Evolutionary conservation across 2,797 vertebrate genomes (phyloP), one percentile per base, ranked within the genome.

Genomic region (Gastrophryne carolinensis): DNA sequence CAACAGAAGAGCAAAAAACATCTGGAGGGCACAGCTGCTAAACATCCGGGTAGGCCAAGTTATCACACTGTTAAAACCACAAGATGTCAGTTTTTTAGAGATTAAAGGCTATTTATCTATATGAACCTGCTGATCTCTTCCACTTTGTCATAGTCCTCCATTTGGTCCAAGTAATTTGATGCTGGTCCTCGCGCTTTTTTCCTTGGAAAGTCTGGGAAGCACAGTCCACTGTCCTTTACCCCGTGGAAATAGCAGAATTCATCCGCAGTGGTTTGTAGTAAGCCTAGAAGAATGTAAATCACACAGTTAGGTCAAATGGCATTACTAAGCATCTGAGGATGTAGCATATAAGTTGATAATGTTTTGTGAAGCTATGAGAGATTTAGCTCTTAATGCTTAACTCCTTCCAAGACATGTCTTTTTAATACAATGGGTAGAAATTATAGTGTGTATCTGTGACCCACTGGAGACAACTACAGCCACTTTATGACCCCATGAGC

Each of bases 171-270:
- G 88, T 95, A 98, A 92, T 99, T 99, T 86, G 98, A 98, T 73
- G 95, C 94, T 83, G 93, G 95, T 73, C 92, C 93, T 84, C 94
- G 93, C 69, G 91, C 85, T 90, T 95, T 94, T 88, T 96, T 98
- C 87, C 94, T 94, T 80, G 95, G 95, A 87, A 98, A 99, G 91
- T 99, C 98, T 84, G 98, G 98, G 90, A 99, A 99, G 90, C 98
- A 99, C 74, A 93, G 83, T 41, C 94, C 91, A 79, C 87, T 90
- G 69, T 96, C 95, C 90, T 90, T 93, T 85, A 93, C 93, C 81
- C 95, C 89, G 79, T 98, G 95, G 87, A 96, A 95, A 84, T 94
- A 97, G 89, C 98, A 99, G 90, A 99, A 99, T 83, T 98, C 96
- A 78, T 98, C 96, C 81, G 95, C 95, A 79, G 97, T 94, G 49